Base-by-base conservation (phyloP, 2,113 vertebrate genomes). In the Calidris pygmaea region DNA sequence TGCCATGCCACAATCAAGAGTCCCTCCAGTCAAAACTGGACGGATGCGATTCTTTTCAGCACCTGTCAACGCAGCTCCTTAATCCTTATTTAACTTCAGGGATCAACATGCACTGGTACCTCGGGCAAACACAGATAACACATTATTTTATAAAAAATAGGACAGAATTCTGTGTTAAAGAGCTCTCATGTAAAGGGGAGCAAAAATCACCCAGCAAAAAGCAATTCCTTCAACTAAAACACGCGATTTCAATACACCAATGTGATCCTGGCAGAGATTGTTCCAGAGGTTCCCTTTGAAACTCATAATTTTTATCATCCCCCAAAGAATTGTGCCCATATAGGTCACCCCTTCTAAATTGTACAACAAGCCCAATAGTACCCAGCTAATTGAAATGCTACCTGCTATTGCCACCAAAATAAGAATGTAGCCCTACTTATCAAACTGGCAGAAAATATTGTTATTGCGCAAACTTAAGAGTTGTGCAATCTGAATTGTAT, bases 51-150 rank as follows among this genome's bases (percentile, higher is more conserved):
- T 83, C 62, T 76, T 91, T 76, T 73, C 63, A 41, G 50, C 58
- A 89, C 77, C 91, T 89, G 85, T 68, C 91, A 96, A 76, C 0
- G 6, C 24, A 91, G 71, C 20, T 96, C 70, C 87, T 90, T 90
- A 96, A 90, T 88, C 68, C 59, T 62, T 62, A 58, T 83, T 94
- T 90, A 83, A 88, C 72, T 86, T 50, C 53, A 67, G 90, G 82
- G 71, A 96, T 77, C 90, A 93, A 93, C 82, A 74, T 0, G 4
- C 55, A 86, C 43, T 67, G 56, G 41, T 41, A 86, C 85, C 82
- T 81, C 66, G 55, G 63, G 82, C 67, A 91, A 83, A 91, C 47
- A 94, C 18, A 86, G 9, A 22, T 30, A 76, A 79, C 63, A 37
- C 14, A 52, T 76, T 87, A 78, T 71, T 87, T 93, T 77, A 83